Evolutionary conservation across 2,797 vertebrate species (phyloP).

Genomic region (Bothrops alternatus): DNA sequence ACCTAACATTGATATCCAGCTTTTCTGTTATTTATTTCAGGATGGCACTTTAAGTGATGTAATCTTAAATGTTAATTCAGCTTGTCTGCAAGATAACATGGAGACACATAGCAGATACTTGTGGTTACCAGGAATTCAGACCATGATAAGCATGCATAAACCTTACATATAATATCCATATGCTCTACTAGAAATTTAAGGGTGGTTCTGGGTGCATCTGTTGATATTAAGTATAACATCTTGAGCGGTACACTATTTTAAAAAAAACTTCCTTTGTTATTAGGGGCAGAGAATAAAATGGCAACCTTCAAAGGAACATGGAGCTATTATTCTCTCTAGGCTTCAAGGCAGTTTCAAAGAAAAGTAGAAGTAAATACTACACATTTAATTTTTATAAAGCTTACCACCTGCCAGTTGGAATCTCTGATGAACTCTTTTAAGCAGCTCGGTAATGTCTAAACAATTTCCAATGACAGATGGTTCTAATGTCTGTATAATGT

Average conservation of each 20-base stretch:
- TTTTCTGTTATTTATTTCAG: background rate
- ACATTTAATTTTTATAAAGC: conserved; percentile 37
- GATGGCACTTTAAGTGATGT: background rate
- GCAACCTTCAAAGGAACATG: conserved; percentile 12
- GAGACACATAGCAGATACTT: background rate
- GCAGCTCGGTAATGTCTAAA: conserved; percentile 1
- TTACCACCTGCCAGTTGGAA: conserved; percentile 40
- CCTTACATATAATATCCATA: background rate
- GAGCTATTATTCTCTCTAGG: background rate
- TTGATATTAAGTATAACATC: background rate
- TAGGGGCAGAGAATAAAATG: conserved; percentile 1
- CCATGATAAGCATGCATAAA: background rate
- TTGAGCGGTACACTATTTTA: background rate
- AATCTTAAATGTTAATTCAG: background rate
- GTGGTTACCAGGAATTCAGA: background rate
- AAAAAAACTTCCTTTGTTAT: background rate
- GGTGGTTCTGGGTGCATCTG: background rate
- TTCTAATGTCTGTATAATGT: conserved; percentile 3
- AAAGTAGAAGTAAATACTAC: conserved; percentile 30
- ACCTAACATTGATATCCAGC: background rate
- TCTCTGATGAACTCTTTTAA: conserved; percentile 18
- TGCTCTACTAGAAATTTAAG: background rate
- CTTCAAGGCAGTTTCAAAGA: conserved; percentile 24
- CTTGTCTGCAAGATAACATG: background rate
- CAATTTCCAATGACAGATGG: conserved; percentile 26